A percentile compares a stretch with the other conserved stretches of the same genome.
These are phyloP conservation scores for Raja brachyura DNA, from an alignment of 2,113 vertebrate genomes.

Conservation along the genomic window DNA sequence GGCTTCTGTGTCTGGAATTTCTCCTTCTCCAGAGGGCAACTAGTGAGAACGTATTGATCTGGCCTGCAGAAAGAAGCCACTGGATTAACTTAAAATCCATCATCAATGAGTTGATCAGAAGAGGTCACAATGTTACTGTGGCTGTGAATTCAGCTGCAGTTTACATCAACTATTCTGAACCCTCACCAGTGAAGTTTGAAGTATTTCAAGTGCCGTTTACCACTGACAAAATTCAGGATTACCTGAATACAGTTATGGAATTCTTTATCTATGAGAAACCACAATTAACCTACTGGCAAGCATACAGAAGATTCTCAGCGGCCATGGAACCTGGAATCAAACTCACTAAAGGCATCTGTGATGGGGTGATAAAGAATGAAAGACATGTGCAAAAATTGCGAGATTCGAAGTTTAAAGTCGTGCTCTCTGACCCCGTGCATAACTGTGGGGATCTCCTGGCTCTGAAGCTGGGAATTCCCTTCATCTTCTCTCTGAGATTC, in stretches of 20 bases:
- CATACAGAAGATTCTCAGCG: conserved; percentile 53
- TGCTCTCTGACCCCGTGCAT: conserved; percentile 52
- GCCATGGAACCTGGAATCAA: conserved; percentile 39
- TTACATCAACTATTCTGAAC: conserved; percentile 47
- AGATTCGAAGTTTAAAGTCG: conserved; percentile 48
- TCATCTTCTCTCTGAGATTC: conserved; percentile 54
- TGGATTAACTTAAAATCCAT: conserved; percentile 66
- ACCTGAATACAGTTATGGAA: conserved; percentile 46
- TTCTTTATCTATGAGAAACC: conserved; percentile 58
- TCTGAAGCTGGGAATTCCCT: conserved; percentile 51
- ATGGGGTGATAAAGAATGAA: conserved; percentile 46
- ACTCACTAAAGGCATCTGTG: conserved; percentile 53
- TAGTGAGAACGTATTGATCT: conserved; percentile 62
- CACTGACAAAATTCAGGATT: neutral
- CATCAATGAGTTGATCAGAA: conserved; percentile 53
- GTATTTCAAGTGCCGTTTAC: conserved; percentile 49
- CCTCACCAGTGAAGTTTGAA: conserved; percentile 47
- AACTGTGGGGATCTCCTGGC: conserved; percentile 54
- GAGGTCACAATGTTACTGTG: conserved; percentile 58
- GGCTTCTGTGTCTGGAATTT: neutral
- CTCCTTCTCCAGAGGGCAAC: conserved; percentile 40
- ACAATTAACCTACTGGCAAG: conserved; percentile 54
- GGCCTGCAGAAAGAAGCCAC: conserved; percentile 67
- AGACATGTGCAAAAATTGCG: conserved; percentile 56
- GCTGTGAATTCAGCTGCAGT: conserved; percentile 51